Percentiles rank a stretch among this genome's conserved stretches.
phyloP scores from a whole-genome alignment of 2,888 invertebrate species.

The Spodoptera exigua region DNA sequence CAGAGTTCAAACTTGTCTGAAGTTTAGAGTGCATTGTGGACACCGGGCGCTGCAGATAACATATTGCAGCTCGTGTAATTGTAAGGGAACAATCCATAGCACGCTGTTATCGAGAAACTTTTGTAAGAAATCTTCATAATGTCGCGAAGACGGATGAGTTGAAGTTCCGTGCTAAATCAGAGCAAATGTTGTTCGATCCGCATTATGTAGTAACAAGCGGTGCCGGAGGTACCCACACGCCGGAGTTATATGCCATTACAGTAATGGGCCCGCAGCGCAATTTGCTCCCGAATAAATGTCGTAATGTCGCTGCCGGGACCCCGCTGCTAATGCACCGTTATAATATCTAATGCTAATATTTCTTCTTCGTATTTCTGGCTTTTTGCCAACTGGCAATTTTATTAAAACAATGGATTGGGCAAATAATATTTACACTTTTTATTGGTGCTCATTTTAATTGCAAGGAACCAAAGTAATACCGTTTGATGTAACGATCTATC shows the following conservation, averaged over 20 bases:
- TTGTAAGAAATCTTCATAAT: no score
- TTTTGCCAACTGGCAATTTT: constrained; percentile 24
- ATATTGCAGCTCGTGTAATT: no score
- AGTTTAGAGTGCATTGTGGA: constrained; percentile 9
- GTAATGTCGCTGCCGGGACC: constrained; percentile 31
- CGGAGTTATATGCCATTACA: constrained; percentile 49
- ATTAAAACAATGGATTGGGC: constrained; percentile 26
- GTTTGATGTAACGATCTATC: no score
- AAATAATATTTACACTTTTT: constrained; percentile 14
- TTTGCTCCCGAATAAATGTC: constrained; percentile 52
- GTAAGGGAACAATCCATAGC: no score
- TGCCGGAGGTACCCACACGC: constrained; percentile 22
- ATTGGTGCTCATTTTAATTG: neutral
- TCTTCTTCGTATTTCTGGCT: constrained; percentile 32
- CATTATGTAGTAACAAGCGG: constrained; percentile 11
- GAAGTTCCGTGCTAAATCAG: constrained; percentile 4
- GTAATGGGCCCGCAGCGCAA: constrained; percentile 48
- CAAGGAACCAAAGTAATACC: no score
- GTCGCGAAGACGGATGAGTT: neutral
- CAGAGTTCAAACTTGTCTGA: constrained; percentile 21
- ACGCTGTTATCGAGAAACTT: no score
- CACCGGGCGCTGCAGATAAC: neutral
- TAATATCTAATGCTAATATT: constrained; percentile 49
- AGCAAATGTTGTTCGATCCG: constrained; percentile 10
- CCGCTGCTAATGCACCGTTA: constrained; percentile 48